Conservation (phyloP, 2,113 vertebrate species). For the Epinephelus lanceolatus region DNA sequence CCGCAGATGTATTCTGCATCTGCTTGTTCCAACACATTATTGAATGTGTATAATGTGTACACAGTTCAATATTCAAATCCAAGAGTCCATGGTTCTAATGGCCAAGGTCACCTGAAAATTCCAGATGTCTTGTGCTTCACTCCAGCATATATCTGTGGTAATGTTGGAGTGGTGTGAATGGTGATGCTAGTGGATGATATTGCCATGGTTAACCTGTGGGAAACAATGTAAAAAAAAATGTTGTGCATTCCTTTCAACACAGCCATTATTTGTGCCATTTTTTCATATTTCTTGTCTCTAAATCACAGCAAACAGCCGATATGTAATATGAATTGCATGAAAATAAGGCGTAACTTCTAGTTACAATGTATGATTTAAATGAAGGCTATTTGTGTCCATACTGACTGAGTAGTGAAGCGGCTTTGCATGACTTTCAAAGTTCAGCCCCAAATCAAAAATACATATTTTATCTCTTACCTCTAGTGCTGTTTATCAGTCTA, state of each 20-base stretch:
- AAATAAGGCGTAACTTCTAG: background rate
- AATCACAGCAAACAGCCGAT: background rate
- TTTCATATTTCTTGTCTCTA: background rate
- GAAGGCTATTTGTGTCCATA: background rate
- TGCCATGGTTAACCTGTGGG: background rate
- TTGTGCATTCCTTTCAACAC: background rate
- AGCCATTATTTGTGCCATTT: background rate
- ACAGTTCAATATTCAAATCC: background rate
- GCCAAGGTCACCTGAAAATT: background rate
- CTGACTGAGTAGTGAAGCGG: background rate
- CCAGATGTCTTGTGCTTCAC: background rate
- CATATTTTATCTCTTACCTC: no score
- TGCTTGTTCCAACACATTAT: background rate
- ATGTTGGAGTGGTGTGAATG: background rate
- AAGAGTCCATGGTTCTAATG: background rate
- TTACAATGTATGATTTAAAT: background rate
- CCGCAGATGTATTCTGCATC: background rate
- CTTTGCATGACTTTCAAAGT: background rate
- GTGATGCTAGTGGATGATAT: background rate
- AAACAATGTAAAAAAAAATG: background rate
- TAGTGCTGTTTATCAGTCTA: no score
- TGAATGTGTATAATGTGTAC: background rate
- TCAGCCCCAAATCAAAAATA: no score
- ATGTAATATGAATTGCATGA: no score
- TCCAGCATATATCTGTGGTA: background rate